Conservation (phyloP, 2,888 invertebrate genomes). For the Fissipunctia ypsillon region DNA sequence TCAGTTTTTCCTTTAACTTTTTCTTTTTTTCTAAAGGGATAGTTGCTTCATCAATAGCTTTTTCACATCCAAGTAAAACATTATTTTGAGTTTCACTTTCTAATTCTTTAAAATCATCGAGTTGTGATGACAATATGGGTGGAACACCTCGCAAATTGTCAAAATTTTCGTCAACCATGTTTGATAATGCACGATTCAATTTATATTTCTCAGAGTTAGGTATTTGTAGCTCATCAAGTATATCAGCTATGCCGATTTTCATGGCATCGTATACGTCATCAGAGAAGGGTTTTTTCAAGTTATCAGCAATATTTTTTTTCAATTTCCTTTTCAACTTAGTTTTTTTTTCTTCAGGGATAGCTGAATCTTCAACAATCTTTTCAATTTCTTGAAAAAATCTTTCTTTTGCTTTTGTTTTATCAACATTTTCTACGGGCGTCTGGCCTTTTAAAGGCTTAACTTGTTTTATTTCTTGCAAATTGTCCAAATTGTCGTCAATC, state of each 20-base stretch:
- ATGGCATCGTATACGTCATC: constrained; percentile 18
- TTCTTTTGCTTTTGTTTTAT: background rate
- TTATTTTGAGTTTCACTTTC: background rate
- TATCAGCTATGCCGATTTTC: constrained; percentile 3
- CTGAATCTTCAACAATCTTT: background rate
- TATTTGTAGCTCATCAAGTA: background rate
- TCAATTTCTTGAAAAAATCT: background rate
- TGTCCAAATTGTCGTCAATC: constrained; percentile 10
- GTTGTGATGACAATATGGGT: background rate
- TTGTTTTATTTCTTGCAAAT: background rate
- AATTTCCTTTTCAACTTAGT: background rate
- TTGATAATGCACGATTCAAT: constrained; percentile 47
- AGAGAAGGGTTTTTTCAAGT: background rate
- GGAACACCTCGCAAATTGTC: background rate
- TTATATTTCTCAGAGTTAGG: constrained; percentile 36
- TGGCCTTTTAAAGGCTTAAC: background rate
- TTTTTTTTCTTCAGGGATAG: background rate
- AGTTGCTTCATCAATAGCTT: background rate
- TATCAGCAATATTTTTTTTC: background rate
- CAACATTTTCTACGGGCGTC: background rate
- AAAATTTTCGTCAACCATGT: constrained; percentile 29
- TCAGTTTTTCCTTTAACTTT: constrained; percentile 10
- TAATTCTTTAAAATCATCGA: background rate
- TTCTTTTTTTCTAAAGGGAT: constrained; percentile 5
- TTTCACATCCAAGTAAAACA: background rate